Conservation (phyloP, 2,113 vertebrate species). For the Canis aureus region DNA sequence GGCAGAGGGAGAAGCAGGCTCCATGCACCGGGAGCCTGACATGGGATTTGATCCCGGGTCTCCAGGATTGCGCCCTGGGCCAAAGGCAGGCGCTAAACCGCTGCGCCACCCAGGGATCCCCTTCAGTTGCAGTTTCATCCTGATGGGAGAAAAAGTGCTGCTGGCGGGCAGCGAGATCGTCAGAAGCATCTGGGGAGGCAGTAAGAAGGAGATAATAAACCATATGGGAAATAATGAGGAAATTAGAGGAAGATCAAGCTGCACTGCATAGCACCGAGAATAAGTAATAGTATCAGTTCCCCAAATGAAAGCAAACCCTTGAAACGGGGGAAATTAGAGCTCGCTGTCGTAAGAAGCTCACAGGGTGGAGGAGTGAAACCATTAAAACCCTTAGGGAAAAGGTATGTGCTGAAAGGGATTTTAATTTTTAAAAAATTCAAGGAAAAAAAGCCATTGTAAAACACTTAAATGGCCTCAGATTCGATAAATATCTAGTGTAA, state of each 20-base stretch:
- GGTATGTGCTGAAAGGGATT: not conserved
- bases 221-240: not conserved
- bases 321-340: accelerated
- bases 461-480: not conserved
- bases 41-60: no score
- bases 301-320: not conserved
- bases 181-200: not conserved
- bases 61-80: no score
- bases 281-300: not conserved
- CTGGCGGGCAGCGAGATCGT: accelerated
- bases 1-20: no score
- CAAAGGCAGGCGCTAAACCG: no score
- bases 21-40: no score
- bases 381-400: not conserved
- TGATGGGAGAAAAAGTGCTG: not conserved
- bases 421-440: not conserved
- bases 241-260: not conserved
- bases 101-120: no score
- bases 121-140: conserved; percentile 4
- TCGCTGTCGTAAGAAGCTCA: accelerated
- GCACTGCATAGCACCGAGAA: accelerated
- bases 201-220: not conserved
- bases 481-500: not conserved
- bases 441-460: not conserved
- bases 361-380: not conserved